Conservation (phyloP, 2,797 vertebrate species). For the Fratercula arctica region DNA sequence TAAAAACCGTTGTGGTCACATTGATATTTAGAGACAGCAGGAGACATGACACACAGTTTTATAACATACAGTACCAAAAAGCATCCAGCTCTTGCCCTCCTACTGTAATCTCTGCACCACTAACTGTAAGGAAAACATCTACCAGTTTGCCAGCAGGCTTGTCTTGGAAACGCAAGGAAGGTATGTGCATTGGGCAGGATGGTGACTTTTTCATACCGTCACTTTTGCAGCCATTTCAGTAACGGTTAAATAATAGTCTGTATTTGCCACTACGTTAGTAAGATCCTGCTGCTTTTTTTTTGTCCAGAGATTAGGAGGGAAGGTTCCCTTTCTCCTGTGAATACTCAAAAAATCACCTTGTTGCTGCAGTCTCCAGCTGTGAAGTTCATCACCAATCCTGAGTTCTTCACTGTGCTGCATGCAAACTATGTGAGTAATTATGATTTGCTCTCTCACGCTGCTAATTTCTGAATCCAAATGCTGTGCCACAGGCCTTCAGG, state of each 20-base stretch:
- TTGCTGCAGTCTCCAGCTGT: constrained; percentile 94
- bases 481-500: accelerated
- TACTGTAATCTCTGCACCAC: neutral
- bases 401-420: constrained; percentile 96
- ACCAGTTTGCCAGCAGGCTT: neutral
- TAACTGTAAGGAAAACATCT: neutral
- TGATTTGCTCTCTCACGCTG: neutral
- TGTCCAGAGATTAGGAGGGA: constrained; percentile 85
- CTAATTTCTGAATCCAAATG: neutral
- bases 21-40: neutral
- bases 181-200: neutral
- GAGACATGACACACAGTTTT: neutral
- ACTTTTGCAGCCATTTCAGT: neutral
- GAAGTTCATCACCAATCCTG: constrained; percentile 96
- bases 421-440: constrained; percentile 90
- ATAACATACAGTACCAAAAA: neutral
- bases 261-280: neutral
- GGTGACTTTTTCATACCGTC: neutral
- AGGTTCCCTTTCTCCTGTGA: constrained; percentile 87
- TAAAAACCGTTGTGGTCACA: neutral
- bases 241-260: neutral
- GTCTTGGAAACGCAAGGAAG: neutral
- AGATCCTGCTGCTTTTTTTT: neutral
- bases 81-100: neutral
- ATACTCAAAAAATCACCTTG: constrained; percentile 90